Base-by-base conservation (phyloP, 2,113 vertebrate species). In the Bungarus multicinctus region DNA sequence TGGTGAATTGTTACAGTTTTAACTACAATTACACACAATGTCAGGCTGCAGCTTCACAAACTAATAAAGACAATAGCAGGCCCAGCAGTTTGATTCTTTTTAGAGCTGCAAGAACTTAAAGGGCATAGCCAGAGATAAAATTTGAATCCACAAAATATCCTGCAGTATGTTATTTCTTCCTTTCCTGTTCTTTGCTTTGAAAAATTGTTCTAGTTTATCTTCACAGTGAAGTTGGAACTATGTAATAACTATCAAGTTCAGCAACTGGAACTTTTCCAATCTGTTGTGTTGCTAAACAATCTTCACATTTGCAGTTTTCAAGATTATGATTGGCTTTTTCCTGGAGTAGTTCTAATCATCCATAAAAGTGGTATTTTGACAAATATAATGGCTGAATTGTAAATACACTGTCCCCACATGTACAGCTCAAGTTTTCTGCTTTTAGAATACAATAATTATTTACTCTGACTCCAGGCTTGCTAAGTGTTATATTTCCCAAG, bases 1-100 rank as follows among this genome's bases (percentile, higher is more conserved):
- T 23, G 54, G 87, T 94, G 81, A 50, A 91, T 86, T 64, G 74
- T 94, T 85, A 92, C 34, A 64, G 52, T 94, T 95, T 93, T 69
- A 50, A 25, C 53, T 92, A 58, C 69, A 89, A 91, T 93, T 89
- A 89, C 92, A 91, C 45, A 93, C 87, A 89, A 85, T 86, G 50
- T 90, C 60, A 74, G 27, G 27, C 50, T 93, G 85, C 45, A 95
- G 94, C 91, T 94, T 94, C 93, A 88, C 9, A 93, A 47, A 0
- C 18, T 93, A 34, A 43, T 93, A 93, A 95, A 93, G 50, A 64
- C 30, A n/a, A 69, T 91, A 94, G 90, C 10, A 91, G 89, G 47
- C 20, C 93, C 47, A 23, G 55, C 88, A 93, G 93, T 93, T 92
- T 53, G 94, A 53, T 90, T 95, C 22, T 47, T 89, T 0, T 89